A percentile compares a stretch with the other conserved stretches of the same genome.
Conservation (phyloP, 2,113 vertebrate genomes). For the Dromiciops gliroides region DNA sequence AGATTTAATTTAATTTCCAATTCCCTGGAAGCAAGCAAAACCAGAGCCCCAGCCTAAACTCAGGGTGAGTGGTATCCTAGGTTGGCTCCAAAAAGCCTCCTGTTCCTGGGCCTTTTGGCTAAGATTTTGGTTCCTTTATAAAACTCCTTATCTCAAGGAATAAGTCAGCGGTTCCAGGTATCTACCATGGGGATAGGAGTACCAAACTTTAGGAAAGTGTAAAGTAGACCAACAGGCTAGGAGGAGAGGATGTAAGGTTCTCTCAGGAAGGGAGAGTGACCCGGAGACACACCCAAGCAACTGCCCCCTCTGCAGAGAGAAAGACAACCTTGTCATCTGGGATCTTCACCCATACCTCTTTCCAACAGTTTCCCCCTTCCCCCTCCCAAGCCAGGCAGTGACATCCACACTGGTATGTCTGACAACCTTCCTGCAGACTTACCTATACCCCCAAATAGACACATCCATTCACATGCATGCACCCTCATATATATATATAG, state of each 20-base stretch:
- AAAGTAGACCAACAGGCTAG: not conserved
- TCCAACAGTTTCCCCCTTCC: not conserved
- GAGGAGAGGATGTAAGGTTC: too few relatives aligned
- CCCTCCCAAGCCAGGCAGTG: not conserved
- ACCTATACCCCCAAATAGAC: not conserved
- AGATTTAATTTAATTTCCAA: not conserved
- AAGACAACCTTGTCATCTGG: not conserved
- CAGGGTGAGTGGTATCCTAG: not conserved
- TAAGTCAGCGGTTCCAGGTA: not conserved
- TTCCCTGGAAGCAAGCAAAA: not conserved
- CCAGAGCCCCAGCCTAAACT: not conserved
- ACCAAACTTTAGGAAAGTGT: not conserved
- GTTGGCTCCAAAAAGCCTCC: not conserved
- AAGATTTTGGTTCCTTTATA: not conserved
- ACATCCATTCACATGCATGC: not conserved
- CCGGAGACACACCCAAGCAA: not conserved
- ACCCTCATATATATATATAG: not conserved
- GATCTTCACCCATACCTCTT: not conserved
- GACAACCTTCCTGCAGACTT: not conserved
- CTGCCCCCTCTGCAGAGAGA: not conserved
- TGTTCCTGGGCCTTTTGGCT: not conserved
- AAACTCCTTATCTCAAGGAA: not conserved
- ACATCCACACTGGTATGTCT: not conserved
- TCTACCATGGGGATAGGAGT: not conserved
- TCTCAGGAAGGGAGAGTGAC: not conserved